Conservation (phyloP, 1,140 invertebrate species). For the Drosophila trapezifrons region DNA sequence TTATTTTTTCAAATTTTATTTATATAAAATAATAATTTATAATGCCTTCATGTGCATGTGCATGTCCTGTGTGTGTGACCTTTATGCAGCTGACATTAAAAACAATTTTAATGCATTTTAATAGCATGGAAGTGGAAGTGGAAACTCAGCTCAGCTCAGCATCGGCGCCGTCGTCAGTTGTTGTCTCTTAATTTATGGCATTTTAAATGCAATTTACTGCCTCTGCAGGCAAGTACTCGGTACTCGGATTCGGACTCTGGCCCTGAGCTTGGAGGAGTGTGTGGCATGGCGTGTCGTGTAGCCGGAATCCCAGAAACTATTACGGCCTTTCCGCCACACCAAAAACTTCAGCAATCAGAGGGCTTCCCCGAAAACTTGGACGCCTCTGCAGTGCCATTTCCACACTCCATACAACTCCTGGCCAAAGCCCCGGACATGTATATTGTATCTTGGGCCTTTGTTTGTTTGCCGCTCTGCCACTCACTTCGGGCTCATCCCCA, state of each 20-base stretch:
- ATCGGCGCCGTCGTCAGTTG: conserved; percentile 32
- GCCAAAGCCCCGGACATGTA: conserved; percentile 8
- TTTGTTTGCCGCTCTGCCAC: conserved; percentile 27
- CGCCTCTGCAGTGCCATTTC: conserved; percentile 8
- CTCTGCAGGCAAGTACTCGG: conserved; percentile 28
- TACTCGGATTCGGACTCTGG: conserved; percentile 17
- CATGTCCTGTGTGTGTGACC: background rate
- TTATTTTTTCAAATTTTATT: conserved; percentile 22
- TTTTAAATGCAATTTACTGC: conserved; percentile 78
- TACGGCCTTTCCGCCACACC: conserved; percentile 36
- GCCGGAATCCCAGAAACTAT: conserved; percentile 29
- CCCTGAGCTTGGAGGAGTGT: conserved; percentile 16
- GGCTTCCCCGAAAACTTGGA: conserved; percentile 10
- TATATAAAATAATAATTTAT: conserved; percentile 25
- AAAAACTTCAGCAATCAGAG: conserved; percentile 56
- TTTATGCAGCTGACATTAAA: conserved; percentile 55
- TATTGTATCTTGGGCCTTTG: conserved; percentile 33
- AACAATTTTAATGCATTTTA: conserved; percentile 77
- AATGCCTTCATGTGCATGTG: background rate
- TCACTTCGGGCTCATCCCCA: conserved; percentile 1
- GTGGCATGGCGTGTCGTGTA: conserved; percentile 18
- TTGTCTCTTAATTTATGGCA: conserved; percentile 77
- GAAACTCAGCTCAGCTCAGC: conserved; percentile 20
- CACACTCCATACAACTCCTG: background rate
- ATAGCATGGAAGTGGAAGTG: conserved; percentile 48